Evolutionary conservation across 1,140 invertebrate species (phyloP).

Genomic region (Caenorhabditis brenneri): DNA sequence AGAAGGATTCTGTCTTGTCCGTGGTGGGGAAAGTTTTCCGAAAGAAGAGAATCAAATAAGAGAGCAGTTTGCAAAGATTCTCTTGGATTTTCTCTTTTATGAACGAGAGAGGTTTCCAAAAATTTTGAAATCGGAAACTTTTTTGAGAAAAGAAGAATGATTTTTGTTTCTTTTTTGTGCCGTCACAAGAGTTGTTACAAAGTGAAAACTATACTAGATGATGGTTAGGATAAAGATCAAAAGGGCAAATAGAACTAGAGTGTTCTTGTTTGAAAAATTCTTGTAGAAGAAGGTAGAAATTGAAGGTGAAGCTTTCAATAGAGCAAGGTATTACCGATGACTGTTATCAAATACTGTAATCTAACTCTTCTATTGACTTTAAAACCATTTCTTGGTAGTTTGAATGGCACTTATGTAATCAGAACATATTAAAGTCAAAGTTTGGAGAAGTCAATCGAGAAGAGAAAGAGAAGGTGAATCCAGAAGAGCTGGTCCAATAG

Average conservation of each 20-base stretch:
- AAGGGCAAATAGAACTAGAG: neutral
- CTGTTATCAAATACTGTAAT: too few species aligned
- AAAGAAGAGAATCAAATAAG: neutral
- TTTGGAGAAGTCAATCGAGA: too few species aligned
- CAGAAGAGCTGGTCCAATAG: too few species aligned
- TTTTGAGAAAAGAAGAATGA: neutral
- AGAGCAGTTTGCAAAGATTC: neutral
- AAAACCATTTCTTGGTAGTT: too few species aligned
- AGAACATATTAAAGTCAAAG: too few species aligned
- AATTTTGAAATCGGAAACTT: conserved; percentile 1
- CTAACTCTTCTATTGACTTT: too few species aligned
- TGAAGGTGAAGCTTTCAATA: too few species aligned
- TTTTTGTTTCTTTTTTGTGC: neutral
- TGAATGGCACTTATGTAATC: too few species aligned
- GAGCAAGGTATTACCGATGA: too few species aligned
- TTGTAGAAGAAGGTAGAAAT: too few species aligned
- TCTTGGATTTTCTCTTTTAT: neutral
- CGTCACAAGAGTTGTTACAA: neutral
- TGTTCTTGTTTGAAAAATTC: neutral
- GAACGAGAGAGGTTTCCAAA: too few species aligned
- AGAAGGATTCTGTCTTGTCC: neutral
- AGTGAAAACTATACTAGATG: neutral
- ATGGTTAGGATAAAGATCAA: neutral
- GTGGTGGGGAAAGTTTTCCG: neutral
- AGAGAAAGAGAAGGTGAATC: too few species aligned